phyloP scores from a whole-genome alignment of 2,113 vertebrate genomes.

The Phylloscopus trochiloides region DNA sequence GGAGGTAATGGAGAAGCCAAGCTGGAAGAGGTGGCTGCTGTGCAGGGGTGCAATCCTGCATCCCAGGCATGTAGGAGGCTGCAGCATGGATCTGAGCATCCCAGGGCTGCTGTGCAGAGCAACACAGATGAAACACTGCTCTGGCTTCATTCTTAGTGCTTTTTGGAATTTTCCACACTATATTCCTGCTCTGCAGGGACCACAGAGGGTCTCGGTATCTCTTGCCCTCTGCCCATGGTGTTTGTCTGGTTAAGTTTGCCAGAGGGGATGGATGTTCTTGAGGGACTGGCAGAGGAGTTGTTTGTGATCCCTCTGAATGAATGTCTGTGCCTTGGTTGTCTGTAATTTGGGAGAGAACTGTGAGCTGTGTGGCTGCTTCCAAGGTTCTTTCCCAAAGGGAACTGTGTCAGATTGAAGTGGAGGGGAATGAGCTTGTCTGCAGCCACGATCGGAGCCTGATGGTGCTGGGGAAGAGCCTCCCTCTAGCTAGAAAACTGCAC shows the following conservation, averaged over 20 bases:
- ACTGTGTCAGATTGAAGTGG: fast-evolving
- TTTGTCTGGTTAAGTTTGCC: not conserved
- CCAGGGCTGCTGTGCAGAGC: not conserved
- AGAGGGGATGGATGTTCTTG: not conserved
- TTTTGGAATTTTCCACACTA: not conserved
- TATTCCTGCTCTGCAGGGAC: not conserved
- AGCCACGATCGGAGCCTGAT: fast-evolving
- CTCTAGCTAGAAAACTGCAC: not conserved
- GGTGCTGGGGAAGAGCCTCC: not conserved
- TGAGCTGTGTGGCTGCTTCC: not conserved
- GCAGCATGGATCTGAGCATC: not conserved
- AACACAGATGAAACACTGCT: not conserved
- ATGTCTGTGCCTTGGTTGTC: not conserved
- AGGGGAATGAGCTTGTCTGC: not conserved
- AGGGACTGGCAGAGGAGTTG: not conserved
- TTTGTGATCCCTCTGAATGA: not conserved
- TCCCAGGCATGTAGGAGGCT: fast-evolving
- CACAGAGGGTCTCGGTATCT: fast-evolving
- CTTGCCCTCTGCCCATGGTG: not conserved
- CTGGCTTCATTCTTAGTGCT: not conserved
- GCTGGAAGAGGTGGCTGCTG: not conserved
- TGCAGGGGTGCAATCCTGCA: not conserved
- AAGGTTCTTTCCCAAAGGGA: not conserved
- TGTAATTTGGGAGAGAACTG: not conserved
- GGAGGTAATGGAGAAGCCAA: slow-evolving; percentile 33